phyloP scores from a whole-genome alignment of 2,888 invertebrate genomes.

The Noctua pronuba region DNA sequence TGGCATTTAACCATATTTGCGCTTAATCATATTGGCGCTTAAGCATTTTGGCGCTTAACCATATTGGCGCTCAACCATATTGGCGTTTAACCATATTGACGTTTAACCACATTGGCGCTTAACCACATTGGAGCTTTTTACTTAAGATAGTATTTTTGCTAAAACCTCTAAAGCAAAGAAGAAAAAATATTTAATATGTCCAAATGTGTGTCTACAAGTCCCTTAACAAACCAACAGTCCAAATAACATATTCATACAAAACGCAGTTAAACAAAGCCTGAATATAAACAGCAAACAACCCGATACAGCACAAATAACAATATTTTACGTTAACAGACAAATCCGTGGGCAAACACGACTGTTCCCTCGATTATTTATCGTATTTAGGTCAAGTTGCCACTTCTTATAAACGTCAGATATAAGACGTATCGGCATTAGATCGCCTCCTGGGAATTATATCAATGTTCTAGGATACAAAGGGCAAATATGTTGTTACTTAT shows the following conservation, averaged over 20 bases:
- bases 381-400: slow-evolving; percentile 49
- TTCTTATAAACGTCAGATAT: slow-evolving; percentile 48
- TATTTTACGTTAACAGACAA: slow-evolving; percentile 45
- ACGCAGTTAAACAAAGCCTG: slow-evolving; percentile 30
- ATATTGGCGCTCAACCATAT: background rate
- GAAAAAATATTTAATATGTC: background rate
- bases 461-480: slow-evolving; percentile 20
- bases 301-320: slow-evolving; percentile 42
- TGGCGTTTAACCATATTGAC: too few species aligned
- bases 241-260: slow-evolving; percentile 28
- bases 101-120: too few species aligned
- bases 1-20: too few species aligned
- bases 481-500: slow-evolving; percentile 3
- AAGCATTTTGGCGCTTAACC: too few species aligned
- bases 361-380: slow-evolving; percentile 38
- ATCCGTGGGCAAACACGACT: slow-evolving; percentile 38
- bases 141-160: background rate
- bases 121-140: background rate
- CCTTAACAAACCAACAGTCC: background rate
- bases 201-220: background rate
- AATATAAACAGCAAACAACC: slow-evolving; percentile 37
- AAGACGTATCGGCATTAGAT: slow-evolving; percentile 36
- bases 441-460: slow-evolving; percentile 37
- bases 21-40: too few species aligned
- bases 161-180: background rate